Evolutionary conservation across 1,140 invertebrate species (phyloP).

Genomic region (Drosophila subpulchrella): DNA sequence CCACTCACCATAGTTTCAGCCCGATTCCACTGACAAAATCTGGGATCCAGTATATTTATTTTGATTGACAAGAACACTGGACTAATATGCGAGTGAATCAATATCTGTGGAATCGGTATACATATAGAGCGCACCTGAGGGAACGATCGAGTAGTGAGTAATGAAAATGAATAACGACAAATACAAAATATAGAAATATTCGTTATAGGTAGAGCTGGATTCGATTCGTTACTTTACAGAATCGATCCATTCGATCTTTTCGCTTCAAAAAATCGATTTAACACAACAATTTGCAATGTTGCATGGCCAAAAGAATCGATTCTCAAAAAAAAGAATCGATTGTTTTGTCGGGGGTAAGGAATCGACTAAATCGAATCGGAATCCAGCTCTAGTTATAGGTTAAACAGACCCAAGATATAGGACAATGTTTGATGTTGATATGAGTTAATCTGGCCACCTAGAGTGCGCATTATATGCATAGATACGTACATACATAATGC

Average conservation of each 20-base stretch:
- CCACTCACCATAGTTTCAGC: constrained; percentile 23
- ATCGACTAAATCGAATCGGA: too few species aligned
- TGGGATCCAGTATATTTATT: neutral
- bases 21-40: constrained; percentile 1
- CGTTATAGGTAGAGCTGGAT: constrained; percentile 62
- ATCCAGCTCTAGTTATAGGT: too few species aligned
- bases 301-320: too few species aligned
- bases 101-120: neutral
- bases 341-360: too few species aligned
- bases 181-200: constrained; percentile 59
- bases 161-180: constrained; percentile 61
- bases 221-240: too few species aligned
- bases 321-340: too few species aligned
- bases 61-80: neutral
- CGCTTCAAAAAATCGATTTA: too few species aligned
- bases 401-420: constrained; percentile 64
- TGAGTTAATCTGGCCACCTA: constrained; percentile 67
- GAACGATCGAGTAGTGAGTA: constrained; percentile 38
- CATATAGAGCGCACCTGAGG: constrained; percentile 32
- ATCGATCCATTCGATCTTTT: too few species aligned
- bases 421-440: constrained; percentile 79
- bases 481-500: constrained; percentile 32
- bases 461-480: constrained; percentile 62
- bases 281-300: too few species aligned
- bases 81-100: neutral